Percentiles rank a stretch among this genome's conserved stretches.
Evolutionary conservation across 2,797 vertebrate species (phyloP).

Genomic region (Meda fulgida): DNA sequence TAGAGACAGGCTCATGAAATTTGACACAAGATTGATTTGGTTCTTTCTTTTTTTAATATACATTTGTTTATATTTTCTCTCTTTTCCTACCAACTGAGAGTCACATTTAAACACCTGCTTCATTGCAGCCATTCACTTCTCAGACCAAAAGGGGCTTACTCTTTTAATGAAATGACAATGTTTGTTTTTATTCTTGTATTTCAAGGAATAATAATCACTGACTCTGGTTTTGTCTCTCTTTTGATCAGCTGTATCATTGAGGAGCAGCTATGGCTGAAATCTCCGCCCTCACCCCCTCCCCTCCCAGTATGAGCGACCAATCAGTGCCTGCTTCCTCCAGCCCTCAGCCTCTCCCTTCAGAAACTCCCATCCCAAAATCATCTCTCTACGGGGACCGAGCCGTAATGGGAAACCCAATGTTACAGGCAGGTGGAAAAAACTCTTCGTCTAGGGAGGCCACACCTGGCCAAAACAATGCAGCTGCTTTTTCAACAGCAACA

Average conservation of each 20-base stretch:
- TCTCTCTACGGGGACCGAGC: constrained; percentile 72
- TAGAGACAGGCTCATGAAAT: neutral
- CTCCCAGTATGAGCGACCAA: constrained; percentile 71
- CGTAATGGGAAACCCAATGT: constrained; percentile 59
- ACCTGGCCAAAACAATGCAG: neutral
- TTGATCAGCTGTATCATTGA: constrained; percentile 59
- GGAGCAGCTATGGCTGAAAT: constrained; percentile 79
- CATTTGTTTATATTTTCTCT: neutral
- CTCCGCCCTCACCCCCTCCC: constrained; percentile 73
- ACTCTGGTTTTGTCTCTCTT: constrained; percentile 10
- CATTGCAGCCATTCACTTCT: neutral
- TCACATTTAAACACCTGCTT: neutral
- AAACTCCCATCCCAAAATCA: constrained; percentile 69
- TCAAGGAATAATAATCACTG: neutral
- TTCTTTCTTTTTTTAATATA: neutral
- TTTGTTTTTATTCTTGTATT: neutral
- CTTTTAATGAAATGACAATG: neutral
- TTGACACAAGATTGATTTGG: neutral
- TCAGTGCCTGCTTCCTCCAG: constrained; percentile 65
- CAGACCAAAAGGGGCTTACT: neutral
- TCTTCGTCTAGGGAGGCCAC: neutral
- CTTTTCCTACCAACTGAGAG: neutral
- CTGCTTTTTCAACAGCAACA: neutral
- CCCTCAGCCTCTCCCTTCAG: constrained; percentile 55
- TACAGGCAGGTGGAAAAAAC: constrained; percentile 6